A percentile compares a stretch with the other conserved stretches of the same genome.
Evolutionary conservation across 2,888 invertebrate genomes (phyloP).

Genomic region (Cryptocephalus moraei): DNA sequence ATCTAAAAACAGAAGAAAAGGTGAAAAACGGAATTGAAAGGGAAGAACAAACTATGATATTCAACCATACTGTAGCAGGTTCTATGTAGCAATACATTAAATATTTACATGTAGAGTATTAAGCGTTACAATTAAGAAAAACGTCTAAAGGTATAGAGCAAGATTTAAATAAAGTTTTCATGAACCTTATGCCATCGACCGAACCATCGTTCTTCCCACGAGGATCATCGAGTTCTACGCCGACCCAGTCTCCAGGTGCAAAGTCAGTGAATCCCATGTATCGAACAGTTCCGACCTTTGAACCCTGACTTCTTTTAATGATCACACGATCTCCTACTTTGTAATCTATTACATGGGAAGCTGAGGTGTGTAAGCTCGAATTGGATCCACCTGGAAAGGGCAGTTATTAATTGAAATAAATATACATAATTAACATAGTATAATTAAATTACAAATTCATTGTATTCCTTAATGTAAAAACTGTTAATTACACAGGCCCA

Average conservation of each 20-base stretch:
- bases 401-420: neutral
- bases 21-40: neutral
- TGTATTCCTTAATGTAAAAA: too few relatives aligned
- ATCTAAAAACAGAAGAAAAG: constrained; percentile 45
- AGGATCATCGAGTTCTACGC: constrained; percentile 88
- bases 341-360: constrained; percentile 46
- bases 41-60: neutral
- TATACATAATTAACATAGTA: too few relatives aligned
- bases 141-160: too few relatives aligned
- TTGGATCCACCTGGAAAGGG: constrained; percentile 40
- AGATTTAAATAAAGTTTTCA: neutral
- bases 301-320: constrained; percentile 75
- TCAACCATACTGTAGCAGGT: too few relatives aligned
- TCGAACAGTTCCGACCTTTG: constrained; percentile 77
- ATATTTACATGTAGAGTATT: too few relatives aligned
- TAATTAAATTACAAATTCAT: too few relatives aligned
- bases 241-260: constrained; percentile 90
- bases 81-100: too few relatives aligned
- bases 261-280: constrained; percentile 85
- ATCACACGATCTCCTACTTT: constrained; percentile 87
- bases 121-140: too few relatives aligned
- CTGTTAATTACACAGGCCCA: too few relatives aligned
- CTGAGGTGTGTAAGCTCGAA: constrained; percentile 39
- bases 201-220: constrained; percentile 94
- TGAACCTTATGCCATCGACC: constrained; percentile 79